Evolutionary conservation across 2,113 vertebrate genomes (phyloP), one percentile per base, ranked within the genome.

Genomic region (Notarius quadriscutis): DNA sequence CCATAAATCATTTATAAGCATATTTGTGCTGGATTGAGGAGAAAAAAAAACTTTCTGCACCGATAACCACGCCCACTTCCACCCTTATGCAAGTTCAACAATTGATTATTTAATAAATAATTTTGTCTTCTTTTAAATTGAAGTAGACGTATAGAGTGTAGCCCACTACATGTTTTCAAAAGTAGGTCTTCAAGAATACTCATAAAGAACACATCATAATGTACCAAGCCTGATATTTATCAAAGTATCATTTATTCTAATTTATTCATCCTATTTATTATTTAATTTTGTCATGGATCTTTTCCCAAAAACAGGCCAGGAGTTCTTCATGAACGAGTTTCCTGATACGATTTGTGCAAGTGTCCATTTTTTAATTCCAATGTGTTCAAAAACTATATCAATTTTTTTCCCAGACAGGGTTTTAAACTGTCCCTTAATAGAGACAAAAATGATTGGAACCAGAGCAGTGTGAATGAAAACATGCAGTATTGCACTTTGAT

Each of bases 381-480:
- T 41, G 2, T 41, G 34, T 41, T 41, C 34, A 41, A 41, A 41
- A 41, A 41, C 41, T 41, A 41, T 41, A 41, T 41, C 11, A 53
- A 53, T 53, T 11, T 57, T 55, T 57, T 57, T 57, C 9, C 30
- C 65, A 14, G 1, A 30, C 8, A 22, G 15, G 69, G 14, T 34
- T 72, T 34, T 34, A 11, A 11, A 51, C 1, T 7, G 50, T 53
- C 48, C 6, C 53, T n/a, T 77, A 15, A 77, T 51, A n/a, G 4
- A 30, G 2, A 12, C 1, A 25, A 51, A 79, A 30, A 9, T 25
- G 34, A 3, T 78, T 53, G 25, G 20, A 53, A 7, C 12, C 12
- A 53, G 22, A 72, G 63, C 27, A 89, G 81, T 74, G 78, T 6
- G 48, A 79, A 30, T 18, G 2, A 30, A 58, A 57, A 80, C 77